Base-by-base conservation (phyloP, 2,797 vertebrate species). In the Crenuchus spilurus region DNA sequence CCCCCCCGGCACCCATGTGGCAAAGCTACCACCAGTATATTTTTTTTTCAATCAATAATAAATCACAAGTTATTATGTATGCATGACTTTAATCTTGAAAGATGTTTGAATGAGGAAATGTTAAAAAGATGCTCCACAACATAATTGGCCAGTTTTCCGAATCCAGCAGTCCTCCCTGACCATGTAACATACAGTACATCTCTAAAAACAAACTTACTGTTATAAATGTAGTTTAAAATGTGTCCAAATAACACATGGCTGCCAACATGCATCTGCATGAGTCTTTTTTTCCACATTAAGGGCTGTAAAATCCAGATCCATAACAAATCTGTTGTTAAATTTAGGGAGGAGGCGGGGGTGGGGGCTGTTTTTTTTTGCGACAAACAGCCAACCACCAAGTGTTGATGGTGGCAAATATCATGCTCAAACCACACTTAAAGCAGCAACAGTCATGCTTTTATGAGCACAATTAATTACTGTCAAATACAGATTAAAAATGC, bases 11-110 rank as follows among this genome's bases (percentile, higher is more conserved):
- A n/a, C n/a, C n/a, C n/a, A n/a, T n/a, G n/a, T n/a, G n/a, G n/a
- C n/a, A n/a, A n/a, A n/a, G n/a, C n/a, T n/a, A n/a, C n/a, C n/a
- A n/a, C n/a, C n/a, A n/a, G n/a, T n/a, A n/a, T n/a, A n/a, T n/a
- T n/a, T n/a, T 81, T 80, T 77, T 76, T 80, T 73, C 78, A 65
- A 87, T 89, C 82, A 86, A 86, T 89, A 81, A 88, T 86, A 79
- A 82, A 86, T 61, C 55, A 24, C 54, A 49, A 37, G 18, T 62
- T 54, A 67, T 88, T n/a, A 87, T 82, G 90, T 84, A 88, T 88
- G 90, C 73, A 88, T 81, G 75, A n/a, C 42, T 75, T 79, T 60
- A 57, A 63, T 68, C 71, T 72, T 39, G 49, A 68, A 76, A 78
- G 44, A 80, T 64, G 39, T 14, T 44, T 5, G 76, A 72, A 81